A percentile compares a stretch with the other conserved stretches of the same genome.
Conservation (phyloP, 1,140 invertebrate species). For the Spodoptera frugiperda region DNA sequence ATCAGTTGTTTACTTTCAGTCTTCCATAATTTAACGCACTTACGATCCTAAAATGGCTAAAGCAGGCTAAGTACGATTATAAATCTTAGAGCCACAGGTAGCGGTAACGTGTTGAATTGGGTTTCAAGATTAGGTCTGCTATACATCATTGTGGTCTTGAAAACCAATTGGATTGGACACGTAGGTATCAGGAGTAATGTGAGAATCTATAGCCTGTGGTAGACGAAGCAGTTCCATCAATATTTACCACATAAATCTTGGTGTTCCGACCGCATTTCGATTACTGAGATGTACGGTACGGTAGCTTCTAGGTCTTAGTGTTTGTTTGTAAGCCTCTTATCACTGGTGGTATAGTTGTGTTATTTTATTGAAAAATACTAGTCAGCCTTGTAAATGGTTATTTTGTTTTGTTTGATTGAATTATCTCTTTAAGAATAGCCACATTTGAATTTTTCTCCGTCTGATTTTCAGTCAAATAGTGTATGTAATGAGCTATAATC, state of each 20-base stretch:
- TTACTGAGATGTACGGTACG: neutral
- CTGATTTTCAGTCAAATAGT: too few relatives aligned
- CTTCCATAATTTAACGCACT: slow-evolving; percentile 13
- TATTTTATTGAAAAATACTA: too few relatives aligned
- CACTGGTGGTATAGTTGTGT: too few relatives aligned
- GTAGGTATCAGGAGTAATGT: neutral
- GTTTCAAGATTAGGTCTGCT: slow-evolving; percentile 23
- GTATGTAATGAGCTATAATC: too few relatives aligned
- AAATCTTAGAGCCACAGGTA: slow-evolving; percentile 27
- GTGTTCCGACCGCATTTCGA: neutral
- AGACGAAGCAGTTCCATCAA: neutral
- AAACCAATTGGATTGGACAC: slow-evolving; percentile 8
- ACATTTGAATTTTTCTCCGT: too few relatives aligned
- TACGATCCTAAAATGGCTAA: neutral
- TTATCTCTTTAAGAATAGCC: too few relatives aligned
- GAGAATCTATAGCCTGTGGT: neutral
- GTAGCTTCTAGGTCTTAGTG: neutral
- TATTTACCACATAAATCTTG: slow-evolving; percentile 1
- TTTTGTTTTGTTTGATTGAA: too few relatives aligned
- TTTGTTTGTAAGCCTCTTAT: too few relatives aligned
- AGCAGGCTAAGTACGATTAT: neutral
- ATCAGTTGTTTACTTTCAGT: neutral
- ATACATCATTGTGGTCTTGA: slow-evolving; percentile 25
- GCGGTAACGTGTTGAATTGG: slow-evolving; percentile 9
- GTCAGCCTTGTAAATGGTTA: too few relatives aligned